phyloP scores from a whole-genome alignment of 2,888 invertebrate species.

The Selenia dentaria region DNA sequence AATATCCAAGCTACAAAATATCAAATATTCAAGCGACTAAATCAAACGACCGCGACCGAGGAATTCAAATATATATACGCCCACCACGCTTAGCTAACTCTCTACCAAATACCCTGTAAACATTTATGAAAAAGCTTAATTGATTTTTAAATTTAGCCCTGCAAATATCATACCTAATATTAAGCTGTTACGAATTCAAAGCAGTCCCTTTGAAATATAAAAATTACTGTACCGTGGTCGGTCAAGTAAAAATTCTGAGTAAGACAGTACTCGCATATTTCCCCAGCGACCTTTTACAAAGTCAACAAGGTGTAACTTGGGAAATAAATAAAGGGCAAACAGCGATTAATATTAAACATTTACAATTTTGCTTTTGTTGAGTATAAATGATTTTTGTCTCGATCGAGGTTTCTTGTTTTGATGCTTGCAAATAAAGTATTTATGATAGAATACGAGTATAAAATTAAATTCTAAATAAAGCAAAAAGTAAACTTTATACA shows the following conservation, averaged over 20 bases:
- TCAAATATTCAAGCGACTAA: too few species aligned
- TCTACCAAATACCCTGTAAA: too few species aligned
- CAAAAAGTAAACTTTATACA: too few species aligned
- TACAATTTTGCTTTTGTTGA: slow-evolving; percentile 38
- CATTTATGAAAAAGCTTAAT: too few species aligned
- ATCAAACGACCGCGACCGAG: too few species aligned
- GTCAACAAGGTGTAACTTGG: slow-evolving; percentile 79
- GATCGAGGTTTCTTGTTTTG: not conserved
- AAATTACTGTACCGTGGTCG: slow-evolving; percentile 48
- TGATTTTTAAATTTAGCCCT: too few species aligned
- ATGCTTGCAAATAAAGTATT: not conserved
- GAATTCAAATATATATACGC: too few species aligned
- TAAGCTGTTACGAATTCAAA: slow-evolving; percentile 29
- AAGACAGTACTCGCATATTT: slow-evolving; percentile 67
- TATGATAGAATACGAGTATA: too few species aligned
- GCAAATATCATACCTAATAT: too few species aligned
- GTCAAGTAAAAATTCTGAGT: slow-evolving; percentile 69
- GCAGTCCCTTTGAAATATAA: slow-evolving; percentile 37
- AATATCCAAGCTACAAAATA: too few species aligned
- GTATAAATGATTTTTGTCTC: slow-evolving; percentile 29
- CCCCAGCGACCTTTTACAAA: slow-evolving; percentile 76
- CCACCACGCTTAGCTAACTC: too few species aligned
- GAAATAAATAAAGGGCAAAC: slow-evolving; percentile 73
- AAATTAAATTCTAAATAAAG: too few species aligned
- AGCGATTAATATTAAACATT: slow-evolving; percentile 71